phyloP scores from a whole-genome alignment of 2,113 vertebrate genomes.

The Castor canadensis region DNA sequence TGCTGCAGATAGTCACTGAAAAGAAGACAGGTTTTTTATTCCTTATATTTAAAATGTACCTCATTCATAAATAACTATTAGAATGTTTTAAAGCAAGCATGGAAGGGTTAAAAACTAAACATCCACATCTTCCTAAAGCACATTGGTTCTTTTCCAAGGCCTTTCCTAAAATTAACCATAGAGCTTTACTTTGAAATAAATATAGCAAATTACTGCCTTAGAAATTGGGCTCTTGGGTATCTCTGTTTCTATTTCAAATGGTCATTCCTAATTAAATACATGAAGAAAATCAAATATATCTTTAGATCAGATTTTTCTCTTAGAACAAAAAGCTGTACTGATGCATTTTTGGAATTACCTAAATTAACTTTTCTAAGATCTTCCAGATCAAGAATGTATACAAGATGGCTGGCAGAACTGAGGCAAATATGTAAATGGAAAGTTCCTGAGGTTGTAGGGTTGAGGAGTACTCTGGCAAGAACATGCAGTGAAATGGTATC shows the following conservation, averaged over 20 bases:
- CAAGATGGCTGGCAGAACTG: not conserved
- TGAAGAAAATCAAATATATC: conserved; percentile 36
- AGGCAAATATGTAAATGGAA: not conserved
- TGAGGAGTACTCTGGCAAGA: not conserved
- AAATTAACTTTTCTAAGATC: not conserved
- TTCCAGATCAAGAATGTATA: not conserved
- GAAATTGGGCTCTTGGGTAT: conserved; percentile 54
- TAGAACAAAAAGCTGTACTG: conserved; percentile 48
- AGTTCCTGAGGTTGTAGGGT: not conserved
- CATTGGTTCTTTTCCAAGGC: conserved; percentile 48
- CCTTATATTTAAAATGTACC: conserved; percentile 22
- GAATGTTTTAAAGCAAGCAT: not conserved
- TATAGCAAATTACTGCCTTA: conserved; percentile 68
- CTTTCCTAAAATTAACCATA: conserved; percentile 44
- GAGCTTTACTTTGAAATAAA: conserved; percentile 52
- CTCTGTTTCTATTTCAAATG: conserved; percentile 61
- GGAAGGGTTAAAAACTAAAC: conserved; percentile 39
- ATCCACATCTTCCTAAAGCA: not conserved
- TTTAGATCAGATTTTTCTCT: conserved; percentile 55
- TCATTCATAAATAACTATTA: not conserved
- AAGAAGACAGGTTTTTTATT: not conserved
- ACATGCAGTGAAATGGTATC: not conserved
- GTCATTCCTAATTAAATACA: conserved; percentile 67
- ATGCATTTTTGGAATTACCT: not conserved
- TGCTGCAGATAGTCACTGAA: not conserved